Conservation (phyloP, 2,888 invertebrate species). For the Sclerodermus sp. region DNA sequence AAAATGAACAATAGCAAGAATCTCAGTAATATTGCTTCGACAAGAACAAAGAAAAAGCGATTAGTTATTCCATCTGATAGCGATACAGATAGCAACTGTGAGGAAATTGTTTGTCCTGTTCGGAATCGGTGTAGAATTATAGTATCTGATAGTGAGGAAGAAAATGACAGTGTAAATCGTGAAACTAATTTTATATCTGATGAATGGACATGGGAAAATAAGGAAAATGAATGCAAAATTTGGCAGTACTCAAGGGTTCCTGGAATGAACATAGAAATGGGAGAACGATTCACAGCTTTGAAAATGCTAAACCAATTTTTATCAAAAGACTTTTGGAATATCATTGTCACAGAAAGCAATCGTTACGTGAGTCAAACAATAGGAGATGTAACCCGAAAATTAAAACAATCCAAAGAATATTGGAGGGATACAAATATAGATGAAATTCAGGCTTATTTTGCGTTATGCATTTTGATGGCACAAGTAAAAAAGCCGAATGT, state of each 20-base stretch:
- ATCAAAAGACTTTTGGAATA: conserved; percentile 17
- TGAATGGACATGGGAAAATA: conserved; percentile 8
- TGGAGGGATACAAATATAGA: conserved; percentile 17
- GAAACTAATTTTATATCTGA: conserved; percentile 8
- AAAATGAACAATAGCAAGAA: conserved; percentile 11
- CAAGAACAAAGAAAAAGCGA: conserved; percentile 9
- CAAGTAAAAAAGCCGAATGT: conserved; percentile 28
- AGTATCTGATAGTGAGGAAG: conserved; percentile 10
- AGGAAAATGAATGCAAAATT: conserved; percentile 6
- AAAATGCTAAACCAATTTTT: conserved; percentile 11
- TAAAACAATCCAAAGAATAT: too few species aligned
- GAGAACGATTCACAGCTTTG: conserved; percentile 4
- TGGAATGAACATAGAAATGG: conserved; percentile 9
- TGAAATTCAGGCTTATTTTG: conserved; percentile 28
- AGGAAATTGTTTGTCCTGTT: conserved; percentile 11
- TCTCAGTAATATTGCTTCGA: conserved; percentile 8
- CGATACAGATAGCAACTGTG: conserved; percentile 11
- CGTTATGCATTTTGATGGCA: conserved; percentile 25
- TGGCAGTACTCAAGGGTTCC: conserved; percentile 10
- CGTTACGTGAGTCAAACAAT: conserved; percentile 15
- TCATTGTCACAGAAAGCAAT: conserved; percentile 16
- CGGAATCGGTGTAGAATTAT: conserved; percentile 8
- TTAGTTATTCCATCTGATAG: conserved; percentile 7
- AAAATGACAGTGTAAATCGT: conserved; percentile 6
- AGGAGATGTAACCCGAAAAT: conserved; percentile 8